Percentiles rank a stretch among this genome's conserved stretches.
These are phyloP conservation scores for Eupithecia exiguata DNA, from an alignment of 2,888 invertebrate species.

Conservation along the genomic window DNA sequence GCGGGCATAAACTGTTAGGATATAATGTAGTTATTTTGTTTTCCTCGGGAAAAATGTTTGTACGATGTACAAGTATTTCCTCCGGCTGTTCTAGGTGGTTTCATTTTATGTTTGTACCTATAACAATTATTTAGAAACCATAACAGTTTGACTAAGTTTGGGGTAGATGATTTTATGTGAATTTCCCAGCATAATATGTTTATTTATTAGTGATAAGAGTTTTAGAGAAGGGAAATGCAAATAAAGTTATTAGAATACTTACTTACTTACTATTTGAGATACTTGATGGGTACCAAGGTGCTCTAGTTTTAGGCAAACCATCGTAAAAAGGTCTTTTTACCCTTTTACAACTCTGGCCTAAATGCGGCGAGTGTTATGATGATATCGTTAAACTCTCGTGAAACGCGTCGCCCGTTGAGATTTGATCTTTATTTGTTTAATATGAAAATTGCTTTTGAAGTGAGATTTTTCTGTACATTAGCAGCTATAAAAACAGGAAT, in stretches of 20 bases:
- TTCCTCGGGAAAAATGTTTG: not conserved
- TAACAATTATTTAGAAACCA: not conserved
- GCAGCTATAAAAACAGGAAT: not conserved
- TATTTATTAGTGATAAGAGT: not conserved
- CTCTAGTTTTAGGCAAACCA: constrained; percentile 30
- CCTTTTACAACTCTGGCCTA: constrained; percentile 38
- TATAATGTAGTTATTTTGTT: not conserved
- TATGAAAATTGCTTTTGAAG: constrained; percentile 14
- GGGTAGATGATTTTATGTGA: not conserved
- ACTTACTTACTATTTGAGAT: no score
- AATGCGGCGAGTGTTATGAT: constrained; percentile 41
- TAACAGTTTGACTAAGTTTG: not conserved
- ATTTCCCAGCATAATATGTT: not conserved
- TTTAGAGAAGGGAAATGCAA: not conserved
- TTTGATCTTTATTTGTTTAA: constrained; percentile 25
- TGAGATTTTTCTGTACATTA: not conserved
- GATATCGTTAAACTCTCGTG: constrained; percentile 23
- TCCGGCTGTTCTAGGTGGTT: not conserved
- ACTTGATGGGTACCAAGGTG: constrained; percentile 9
- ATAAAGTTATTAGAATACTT: no score
- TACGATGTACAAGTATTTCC: not conserved
- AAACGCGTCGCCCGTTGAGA: constrained; percentile 22
- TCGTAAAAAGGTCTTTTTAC: constrained; percentile 29
- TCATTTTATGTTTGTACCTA: no score
- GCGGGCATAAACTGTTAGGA: not conserved